Percentiles rank a stretch among this genome's conserved stretches.
Evolutionary conservation across 2,797 vertebrate species (phyloP).

Genomic region (Eospalax fontanierii): DNA sequence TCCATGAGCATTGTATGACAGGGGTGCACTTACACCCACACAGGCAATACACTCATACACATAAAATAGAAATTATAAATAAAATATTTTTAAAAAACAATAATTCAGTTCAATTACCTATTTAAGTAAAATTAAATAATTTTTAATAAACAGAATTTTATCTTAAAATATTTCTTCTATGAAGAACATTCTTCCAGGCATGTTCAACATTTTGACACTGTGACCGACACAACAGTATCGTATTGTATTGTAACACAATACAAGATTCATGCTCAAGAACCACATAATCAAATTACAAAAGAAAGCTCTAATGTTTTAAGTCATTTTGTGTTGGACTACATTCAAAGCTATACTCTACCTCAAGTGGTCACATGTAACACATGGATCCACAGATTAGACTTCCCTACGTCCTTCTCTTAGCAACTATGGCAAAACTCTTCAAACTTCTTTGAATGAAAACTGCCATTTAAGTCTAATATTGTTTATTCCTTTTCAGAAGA

Average conservation of each 20-base stretch:
- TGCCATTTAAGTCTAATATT: constrained; percentile 44
- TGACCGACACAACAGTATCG: not conserved
- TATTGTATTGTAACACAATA: not conserved
- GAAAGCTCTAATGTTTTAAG: not conserved
- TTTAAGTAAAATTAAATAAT: constrained; percentile 15
- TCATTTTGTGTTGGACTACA: not conserved
- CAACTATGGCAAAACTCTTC: constrained; percentile 7
- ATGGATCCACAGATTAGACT: not conserved
- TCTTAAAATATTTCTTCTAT: constrained; percentile 52
- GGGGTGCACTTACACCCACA: no score
- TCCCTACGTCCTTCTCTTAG: not conserved
- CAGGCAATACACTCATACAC: no score
- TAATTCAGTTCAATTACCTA: not conserved
- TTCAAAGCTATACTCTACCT: no score
- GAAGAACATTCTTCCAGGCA: constrained; percentile 4
- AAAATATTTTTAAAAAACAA: not conserved
- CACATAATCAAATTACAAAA: not conserved
- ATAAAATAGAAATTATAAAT: no score
- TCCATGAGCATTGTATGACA: no score
- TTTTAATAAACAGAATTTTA: constrained; percentile 41
- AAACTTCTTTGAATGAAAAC: constrained; percentile 56
- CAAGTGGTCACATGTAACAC: not conserved
- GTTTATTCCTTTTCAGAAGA: constrained; percentile 16
- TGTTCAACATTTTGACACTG: not conserved
- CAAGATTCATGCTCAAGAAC: not conserved